phyloP scores from a whole-genome alignment of 2,888 invertebrate species.

The Celastrina argiolus region DNA sequence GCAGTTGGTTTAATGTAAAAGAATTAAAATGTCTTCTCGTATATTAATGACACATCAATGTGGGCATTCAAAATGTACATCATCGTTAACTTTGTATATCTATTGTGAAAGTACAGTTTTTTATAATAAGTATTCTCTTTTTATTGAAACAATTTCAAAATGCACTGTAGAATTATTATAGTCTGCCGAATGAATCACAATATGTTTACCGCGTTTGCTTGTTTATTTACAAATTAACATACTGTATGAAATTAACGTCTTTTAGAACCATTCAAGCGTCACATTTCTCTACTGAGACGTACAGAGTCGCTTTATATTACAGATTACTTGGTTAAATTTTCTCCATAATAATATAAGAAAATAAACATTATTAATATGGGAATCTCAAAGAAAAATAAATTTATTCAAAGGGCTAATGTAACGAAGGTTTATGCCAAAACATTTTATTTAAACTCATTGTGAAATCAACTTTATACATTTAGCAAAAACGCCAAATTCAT shows the following conservation, averaged over 20 bases:
- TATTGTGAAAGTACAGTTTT: background rate
- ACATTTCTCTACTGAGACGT: background rate
- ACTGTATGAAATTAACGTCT: constrained; percentile 25
- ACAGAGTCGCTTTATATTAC: background rate
- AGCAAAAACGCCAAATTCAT: background rate
- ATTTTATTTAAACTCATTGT: too few species aligned
- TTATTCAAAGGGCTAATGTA: too few species aligned
- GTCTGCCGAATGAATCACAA: background rate
- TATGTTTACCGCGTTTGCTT: background rate
- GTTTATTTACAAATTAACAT: background rate
- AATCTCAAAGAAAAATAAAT: too few species aligned
- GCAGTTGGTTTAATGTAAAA: background rate
- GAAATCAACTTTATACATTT: background rate
- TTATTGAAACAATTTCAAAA: background rate
- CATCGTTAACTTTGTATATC: too few species aligned
- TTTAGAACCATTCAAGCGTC: background rate
- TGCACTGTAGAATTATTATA: background rate
- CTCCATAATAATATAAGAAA: too few species aligned
- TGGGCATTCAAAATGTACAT: too few species aligned
- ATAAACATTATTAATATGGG: too few species aligned
- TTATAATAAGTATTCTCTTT: background rate
- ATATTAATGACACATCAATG: too few species aligned
- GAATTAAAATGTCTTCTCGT: too few species aligned
- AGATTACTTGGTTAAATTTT: too few species aligned
- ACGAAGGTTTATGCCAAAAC: too few species aligned